Base-by-base conservation (phyloP, 2,113 vertebrate genomes). In the Microtus pennsylvanicus region DNA sequence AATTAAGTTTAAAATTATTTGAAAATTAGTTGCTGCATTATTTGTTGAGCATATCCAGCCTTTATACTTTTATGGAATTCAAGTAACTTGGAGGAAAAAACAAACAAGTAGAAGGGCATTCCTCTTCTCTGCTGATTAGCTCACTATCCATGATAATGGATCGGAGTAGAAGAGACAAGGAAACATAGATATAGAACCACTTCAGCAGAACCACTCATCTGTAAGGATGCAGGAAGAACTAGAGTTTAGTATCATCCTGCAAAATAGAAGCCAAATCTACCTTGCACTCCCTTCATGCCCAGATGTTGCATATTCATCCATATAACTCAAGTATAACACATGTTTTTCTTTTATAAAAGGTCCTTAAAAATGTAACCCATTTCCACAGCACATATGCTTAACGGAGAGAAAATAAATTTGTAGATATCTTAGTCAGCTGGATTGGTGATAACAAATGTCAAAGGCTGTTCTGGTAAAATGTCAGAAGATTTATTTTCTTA, bases 1-100 rank as follows among this genome's bases (percentile, higher is more conserved):
- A 81, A 95, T 97, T 98, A 67, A 63, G 74, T 96, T 77, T 6
- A 33, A 47, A 87, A 94, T 78, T 89, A 24, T 81, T 85, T 95
- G 76, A 95, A 92, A 92, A 93, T 70, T 28, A 94, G 3, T 80
- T 87, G 17, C 74, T 93, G 26, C 33, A 38, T 86, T 96, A 90
- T 97, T 96, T 92, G 13, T 70, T 17, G 47, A 89, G 35, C 14
- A 13, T 52, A 77, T 92, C 55, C 22, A 61, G 42, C 35, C 11
- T 90, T 28, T 85, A 0, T 82, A 28, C 14, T 96, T 58, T 58
- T 26, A 45, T 22, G 30, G 70, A 16, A 96, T 24, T 87, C 63
- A 92, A 90, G 9, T 33, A 63, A 87, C 50, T 30, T 5, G 1
- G 81, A 75, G 69, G 30, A 19, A 33, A n/a, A n/a, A 35, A 72